Base-by-base conservation (phyloP, 2,888 invertebrate species). In the Elmis aenea region DNA sequence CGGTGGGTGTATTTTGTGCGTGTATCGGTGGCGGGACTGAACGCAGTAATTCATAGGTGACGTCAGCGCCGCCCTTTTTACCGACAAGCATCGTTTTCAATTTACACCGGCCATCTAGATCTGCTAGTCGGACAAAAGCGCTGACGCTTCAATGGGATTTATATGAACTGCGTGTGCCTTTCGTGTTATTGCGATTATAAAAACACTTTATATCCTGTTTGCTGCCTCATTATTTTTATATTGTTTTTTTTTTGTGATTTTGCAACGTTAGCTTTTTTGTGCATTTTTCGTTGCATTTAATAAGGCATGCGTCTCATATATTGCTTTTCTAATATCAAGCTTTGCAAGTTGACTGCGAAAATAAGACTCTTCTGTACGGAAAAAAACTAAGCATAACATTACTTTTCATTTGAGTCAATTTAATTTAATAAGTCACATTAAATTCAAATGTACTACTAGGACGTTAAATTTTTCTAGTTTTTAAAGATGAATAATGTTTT, bases 11-110 rank as follows among this genome's bases (percentile, higher is more conserved):
- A 18, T 5, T 8, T 6, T 18, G 26, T 42, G 33, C 37, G 42
- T 42, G 42, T 22, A 28, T 11, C 27, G 28, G 33, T 37, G 25
- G 42, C 42, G 37, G 33, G 42, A 42, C 42, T 37, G 26, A 13
- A 16, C 32, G 33, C 33, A 28, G 32, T 42, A 37, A 44, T 37
- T 36, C 33, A 37, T 27, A 38, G 39, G 40, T 50, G 52, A 56
- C 51, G 57, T 55, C 57, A 52, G 47, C 35, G 38, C 52, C 55
- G 50, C 57, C 57, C 53, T 52, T 55, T 54, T 53, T 48, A 50
- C 51, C 44, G 50, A 52, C 51, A 50, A 54, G 47, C 52, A 50
- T 55, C 57, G 51, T 52, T 57, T 57, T 55, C 54, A 55, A 54
- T 56, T 45, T 42, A 51, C 49, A 50, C 47, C 48, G 50, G 35